These are phyloP conservation scores for Microchirus variegatus DNA, from an alignment of 2,797 vertebrate species.

Conservation along the genomic window DNA sequence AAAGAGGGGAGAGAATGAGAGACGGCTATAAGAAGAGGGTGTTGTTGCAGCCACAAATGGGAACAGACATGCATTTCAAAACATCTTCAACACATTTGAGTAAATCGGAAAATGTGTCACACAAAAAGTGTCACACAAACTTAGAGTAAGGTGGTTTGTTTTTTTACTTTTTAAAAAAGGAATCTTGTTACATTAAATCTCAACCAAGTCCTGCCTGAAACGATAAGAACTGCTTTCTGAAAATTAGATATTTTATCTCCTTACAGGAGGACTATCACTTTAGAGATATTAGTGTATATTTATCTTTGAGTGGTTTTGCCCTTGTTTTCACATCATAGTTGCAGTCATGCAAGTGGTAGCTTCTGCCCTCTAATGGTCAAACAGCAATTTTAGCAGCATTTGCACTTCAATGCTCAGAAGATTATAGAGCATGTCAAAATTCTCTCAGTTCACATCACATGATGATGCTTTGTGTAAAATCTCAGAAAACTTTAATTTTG, in stretches of 20 bases:
- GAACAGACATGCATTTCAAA: constrained; percentile 23
- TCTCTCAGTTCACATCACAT: constrained; percentile 12
- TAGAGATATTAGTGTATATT: neutral
- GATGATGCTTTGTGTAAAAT: constrained; percentile 8
- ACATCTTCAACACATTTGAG: neutral
- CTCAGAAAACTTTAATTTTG: no score
- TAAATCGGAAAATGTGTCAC: neutral
- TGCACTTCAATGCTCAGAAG: constrained; percentile 22
- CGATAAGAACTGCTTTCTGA: no score
- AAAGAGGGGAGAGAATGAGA: neutral
- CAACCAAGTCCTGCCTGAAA: no score
- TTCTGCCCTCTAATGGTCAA: constrained; percentile 24
- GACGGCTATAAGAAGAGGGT: neutral
- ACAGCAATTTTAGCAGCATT: constrained; percentile 24
- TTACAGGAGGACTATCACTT: neutral
- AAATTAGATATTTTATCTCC: no score
- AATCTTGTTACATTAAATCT: no score
- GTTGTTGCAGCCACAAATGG: neutral
- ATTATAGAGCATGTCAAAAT: constrained; percentile 1
- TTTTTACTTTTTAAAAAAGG: no score
- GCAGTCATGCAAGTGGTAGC: neutral
- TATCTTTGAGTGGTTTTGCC: neutral
- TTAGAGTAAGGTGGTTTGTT: no score
- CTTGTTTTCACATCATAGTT: neutral
- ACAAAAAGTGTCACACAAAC: neutral